Evolutionary conservation across 2,888 invertebrate species (phyloP), one percentile per base, ranked within the genome.

Genomic region (Agriopis marginaria): DNA sequence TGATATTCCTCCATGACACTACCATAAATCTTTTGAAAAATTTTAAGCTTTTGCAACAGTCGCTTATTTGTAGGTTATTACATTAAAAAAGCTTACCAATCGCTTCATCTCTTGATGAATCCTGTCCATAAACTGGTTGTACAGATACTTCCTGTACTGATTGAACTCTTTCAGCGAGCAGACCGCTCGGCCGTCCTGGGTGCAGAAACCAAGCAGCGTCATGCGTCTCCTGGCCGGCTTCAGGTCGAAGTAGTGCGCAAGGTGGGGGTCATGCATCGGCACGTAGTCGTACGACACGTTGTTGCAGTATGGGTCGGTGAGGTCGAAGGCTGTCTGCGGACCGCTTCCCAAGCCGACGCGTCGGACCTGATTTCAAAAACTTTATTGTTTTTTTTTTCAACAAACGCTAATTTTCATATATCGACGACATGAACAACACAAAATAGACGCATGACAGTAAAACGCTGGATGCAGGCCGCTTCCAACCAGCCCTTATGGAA

Each of bases 161-260:
- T 96, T 96, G 81, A 96, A 96, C 77, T 96, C 96, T 72, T 95
- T 95, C 17, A 96, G 82, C 1, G 95, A 94, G 81, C 96, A 96
- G 1, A 96, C 94, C 0, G 96, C 96, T 63, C 96, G 91, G 1
- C 95, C 95, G 32, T 95, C 91, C 14, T 92, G 87, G 0, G 96
- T 96, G 72, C 96, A 95, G 77, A 92, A 95, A 4, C 96, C 95
- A 6, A 95, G 92, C 11, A 85, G 71, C 53, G 92, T 92, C 86
- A 96, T 89, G 42, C 94, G 87, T 75, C 86, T 84, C 55, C 87
- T 85, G 0, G 89, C 88, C 49, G 86, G 82, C 54, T 89, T 89
- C 74, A 89, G 94, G 0, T 90, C 82, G 76, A 95, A 95, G 79
- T 95, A 94, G 50, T 91, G 89, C 9, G 93, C 94, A 40, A 96